These are phyloP conservation scores for Phocoena phocoena DNA, from an alignment of 2,113 vertebrate genomes.

Conservation along the genomic window DNA sequence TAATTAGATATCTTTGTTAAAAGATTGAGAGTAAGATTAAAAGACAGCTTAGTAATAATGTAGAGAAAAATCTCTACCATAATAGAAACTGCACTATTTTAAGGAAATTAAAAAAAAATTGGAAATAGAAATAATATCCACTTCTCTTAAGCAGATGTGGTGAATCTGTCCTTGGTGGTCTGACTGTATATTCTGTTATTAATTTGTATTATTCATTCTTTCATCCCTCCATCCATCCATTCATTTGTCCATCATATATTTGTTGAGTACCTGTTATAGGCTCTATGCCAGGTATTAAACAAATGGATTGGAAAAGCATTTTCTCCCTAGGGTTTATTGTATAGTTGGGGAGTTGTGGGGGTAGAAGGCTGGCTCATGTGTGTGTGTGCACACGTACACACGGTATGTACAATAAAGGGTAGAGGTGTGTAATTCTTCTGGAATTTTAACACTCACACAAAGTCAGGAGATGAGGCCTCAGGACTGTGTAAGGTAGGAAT, in stretches of 20 bases:
- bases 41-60: neutral
- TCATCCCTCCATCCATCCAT: neutral
- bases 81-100: neutral
- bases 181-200: neutral
- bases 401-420: neutral
- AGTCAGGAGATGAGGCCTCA: neutral
- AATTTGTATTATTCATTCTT: neutral
- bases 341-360: neutral
- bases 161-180: neutral
- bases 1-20: neutral
- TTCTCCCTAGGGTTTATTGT: neutral
- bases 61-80: neutral
- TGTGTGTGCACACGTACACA: neutral
- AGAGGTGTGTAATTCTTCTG: neutral
- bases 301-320: neutral
- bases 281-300: neutral
- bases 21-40: neutral
- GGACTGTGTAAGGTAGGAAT: neutral
- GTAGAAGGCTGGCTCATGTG: too few species aligned
- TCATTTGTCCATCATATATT: neutral
- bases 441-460: neutral
- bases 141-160: neutral
- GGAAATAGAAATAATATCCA: neutral
- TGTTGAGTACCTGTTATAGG: neutral
- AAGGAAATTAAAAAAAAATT: neutral